Evolutionary conservation across 2,113 vertebrate species (phyloP), one percentile per base, ranked within the genome.

Genomic region (Eubucco bourcierii): DNA sequence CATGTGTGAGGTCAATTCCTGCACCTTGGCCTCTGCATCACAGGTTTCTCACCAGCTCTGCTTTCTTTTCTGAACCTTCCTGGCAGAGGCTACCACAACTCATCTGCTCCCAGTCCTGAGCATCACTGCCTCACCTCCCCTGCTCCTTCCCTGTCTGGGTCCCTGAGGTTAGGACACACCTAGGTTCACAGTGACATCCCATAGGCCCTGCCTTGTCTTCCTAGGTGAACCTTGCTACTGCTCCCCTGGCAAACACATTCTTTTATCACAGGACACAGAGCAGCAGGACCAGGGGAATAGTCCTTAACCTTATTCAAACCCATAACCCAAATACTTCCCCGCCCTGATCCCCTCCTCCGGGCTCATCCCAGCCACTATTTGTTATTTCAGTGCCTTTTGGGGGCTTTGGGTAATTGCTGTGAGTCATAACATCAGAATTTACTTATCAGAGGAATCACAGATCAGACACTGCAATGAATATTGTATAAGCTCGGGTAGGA

Each of bases 361-460:
- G 1, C 53, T 90, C 61, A 9, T 64, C 82, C 46, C 41, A 91
- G 79, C 25, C 87, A 53, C 79, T 75, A 72, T 74, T 83, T 91
- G 77, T 91, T 83, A 86, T 85, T 90, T 91, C 5, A 84, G 50
- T 55, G 66, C 59, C 90, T 95, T 95, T 84, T 27, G 83, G 88
- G 92, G 92, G 77, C 66, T 92, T 78, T 65, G 61, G 61, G 58
- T 95, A 94, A 95, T 95, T 96, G 88, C 92, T 14, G 11, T 68
- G 86, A 94, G 95, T 92, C 87, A 85, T 71, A 96, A 95, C 82
- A 93, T 24, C 82, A 92, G 91, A 93, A 90, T 90, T 94, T 83
- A 85, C 87, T 90, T 83, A 90, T 95, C 94, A 90, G 93, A 90
- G 78, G 68, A 83, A 92, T 94, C 93, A 56, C 53, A 65, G 85